Evolutionary conservation across 2,113 vertebrate species (phyloP), one percentile per base, ranked within the genome.

Genomic region (Cephalopholis sonnerati): DNA sequence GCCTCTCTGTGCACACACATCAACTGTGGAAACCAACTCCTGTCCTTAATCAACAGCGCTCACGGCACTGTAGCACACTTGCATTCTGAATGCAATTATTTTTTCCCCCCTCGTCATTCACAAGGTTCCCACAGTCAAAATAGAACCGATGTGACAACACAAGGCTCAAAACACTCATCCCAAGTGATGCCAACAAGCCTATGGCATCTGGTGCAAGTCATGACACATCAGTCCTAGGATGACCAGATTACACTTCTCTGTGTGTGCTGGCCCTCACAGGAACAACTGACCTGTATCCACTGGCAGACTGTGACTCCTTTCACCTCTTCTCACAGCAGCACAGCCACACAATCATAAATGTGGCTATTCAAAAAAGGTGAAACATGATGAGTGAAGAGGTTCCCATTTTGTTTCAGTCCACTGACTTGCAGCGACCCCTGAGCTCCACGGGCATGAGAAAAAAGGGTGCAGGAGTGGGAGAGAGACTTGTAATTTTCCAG

Each of bases 221-320:
- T 93, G 93, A 91, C 89, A 93, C 92, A 93, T 94, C 88, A 90
- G 71, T 82, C 85, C 85, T 82, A 32, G 68, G 70, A 69, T 88
- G 79, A 85, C 85, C 76, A 86, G 36, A 85, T 85, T 74, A 64
- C 72, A 58, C 82, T 75, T 44, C 67, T 78, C 72, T 78, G 44
- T 72, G 71, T 50, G 74, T 64, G 68, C 55, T 27, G 74, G 89
- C 86, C 93, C 95, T 93, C 90, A 90, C 64, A 92, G 94, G 94
- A 95, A 92, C 87, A 94, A 97, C 97, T 96, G 93, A 98, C 97
- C 97, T 98, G 96, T 95, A 96, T 96, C 96, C 94, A 95, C 75
- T 93, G 95, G 82, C 95, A 94, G 91, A 93, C 94, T 94, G 90
- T 91, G 95, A 94, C 96, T 94, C 96, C 95, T 94, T 94, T 95